Evolutionary conservation across 2,113 vertebrate genomes (phyloP), one percentile per base, ranked within the genome.

Genomic region (Hyaena hyaena): DNA sequence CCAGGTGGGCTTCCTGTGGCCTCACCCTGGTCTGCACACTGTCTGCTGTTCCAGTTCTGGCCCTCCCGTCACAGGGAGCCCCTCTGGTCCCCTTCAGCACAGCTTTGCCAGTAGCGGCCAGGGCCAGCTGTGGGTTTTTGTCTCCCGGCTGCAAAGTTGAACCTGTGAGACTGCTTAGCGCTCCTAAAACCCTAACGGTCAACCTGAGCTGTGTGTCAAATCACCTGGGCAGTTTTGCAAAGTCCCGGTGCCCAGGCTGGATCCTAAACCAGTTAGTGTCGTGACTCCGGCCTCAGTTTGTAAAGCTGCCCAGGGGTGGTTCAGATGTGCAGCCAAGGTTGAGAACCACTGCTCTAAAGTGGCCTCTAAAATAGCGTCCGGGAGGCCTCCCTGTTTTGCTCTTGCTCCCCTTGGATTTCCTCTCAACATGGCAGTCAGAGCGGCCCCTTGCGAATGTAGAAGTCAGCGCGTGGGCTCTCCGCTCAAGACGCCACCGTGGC

Each of bases 71-170:
- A 50, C 76, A 14, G 23, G 12, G 50, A 86, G 53, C 35, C 11
- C 19, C 61, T 69, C 26, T 31, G 79, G 28, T 45, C 0, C 4
- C 21, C 19, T 83, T 48, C 23, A 1, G 4, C 35, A 94, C 43
- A 33, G 39, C 26, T n/a, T 53, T 96, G 71, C 69, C 85, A 79
- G 53, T 45, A 61, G 43, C 15, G 43, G 71, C 9, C 2, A 0
- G 19, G n/a, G 45, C 76, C 89, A 74, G 39, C 65, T 85, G 63
- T 12, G 45, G 58, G 31, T 24, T 69, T 81, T 69, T 90, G 68
- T 77, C 73, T 97, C n/a, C 82, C n/a, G 71, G 68, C 33, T 63
- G 45, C 88, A 33, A 87, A 90, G 80, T 83, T 9, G 48, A 48
- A 21, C 50, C 0, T 1, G 10, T 17, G 35, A 26, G 73, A 45